Conservation (phyloP, 2,113 vertebrate species). For the Otis tarda region DNA sequence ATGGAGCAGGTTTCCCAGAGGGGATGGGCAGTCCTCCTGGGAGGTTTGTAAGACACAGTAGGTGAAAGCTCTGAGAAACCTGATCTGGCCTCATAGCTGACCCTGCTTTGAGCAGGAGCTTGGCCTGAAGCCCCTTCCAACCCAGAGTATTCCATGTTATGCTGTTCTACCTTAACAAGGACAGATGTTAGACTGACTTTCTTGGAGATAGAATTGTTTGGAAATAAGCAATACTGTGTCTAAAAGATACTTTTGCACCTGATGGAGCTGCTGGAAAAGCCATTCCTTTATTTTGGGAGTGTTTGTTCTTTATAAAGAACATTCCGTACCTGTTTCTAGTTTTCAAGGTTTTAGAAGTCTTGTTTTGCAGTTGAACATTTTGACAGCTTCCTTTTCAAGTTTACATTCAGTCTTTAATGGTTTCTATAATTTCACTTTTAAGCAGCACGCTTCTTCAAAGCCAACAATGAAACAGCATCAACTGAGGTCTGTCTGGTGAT, state of each 20-base stretch:
- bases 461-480: neutral
- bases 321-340: neutral
- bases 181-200: neutral
- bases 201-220: neutral
- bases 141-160: rapidly evolving
- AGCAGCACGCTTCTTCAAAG: neutral
- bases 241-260: rapidly evolving
- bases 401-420: neutral
- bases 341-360: neutral
- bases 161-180: neutral
- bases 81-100: neutral
- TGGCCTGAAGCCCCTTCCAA: neutral
- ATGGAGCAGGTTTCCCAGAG: neutral
- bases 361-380: neutral
- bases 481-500: slow-evolving; percentile 40
- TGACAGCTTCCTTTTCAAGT: neutral
- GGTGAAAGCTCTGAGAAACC: neutral
- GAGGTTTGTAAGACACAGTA: neutral
- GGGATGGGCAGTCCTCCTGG: rapidly evolving
- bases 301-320: neutral
- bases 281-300: neutral
- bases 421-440: slow-evolving; percentile 23
- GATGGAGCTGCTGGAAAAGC: neutral
- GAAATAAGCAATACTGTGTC: neutral
- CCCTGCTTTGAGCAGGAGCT: neutral